Percentiles rank a stretch among this genome's conserved stretches.
These are phyloP conservation scores for Anagrus nilaparvatae DNA, from an alignment of 1,140 invertebrate genomes.

Conservation along the genomic window DNA sequence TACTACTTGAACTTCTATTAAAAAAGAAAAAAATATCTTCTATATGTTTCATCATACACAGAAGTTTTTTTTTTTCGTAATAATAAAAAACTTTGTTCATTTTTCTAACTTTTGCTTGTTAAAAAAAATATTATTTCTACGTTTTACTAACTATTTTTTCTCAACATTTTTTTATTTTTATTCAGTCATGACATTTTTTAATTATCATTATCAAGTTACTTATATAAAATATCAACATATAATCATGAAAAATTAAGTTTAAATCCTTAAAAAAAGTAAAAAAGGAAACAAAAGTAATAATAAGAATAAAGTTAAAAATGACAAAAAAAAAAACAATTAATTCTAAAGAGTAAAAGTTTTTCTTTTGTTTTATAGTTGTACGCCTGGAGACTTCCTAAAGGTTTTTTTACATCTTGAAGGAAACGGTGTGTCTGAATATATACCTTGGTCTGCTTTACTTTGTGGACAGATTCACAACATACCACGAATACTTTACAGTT, in stretches of 20 bases:
- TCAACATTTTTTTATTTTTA: no score
- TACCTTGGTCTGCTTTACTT: conserved; percentile 61
- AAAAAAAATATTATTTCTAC: no score
- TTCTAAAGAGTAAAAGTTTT: conserved; percentile 6
- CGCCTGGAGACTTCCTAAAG: conserved; percentile 66
- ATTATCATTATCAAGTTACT: not conserved
- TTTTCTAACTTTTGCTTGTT: no score
- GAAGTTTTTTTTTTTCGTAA: no score
- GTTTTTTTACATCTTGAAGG: conserved; percentile 64
- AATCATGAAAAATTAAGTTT: not conserved
- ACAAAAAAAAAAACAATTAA: conserved; percentile 4
- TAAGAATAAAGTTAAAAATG: not conserved
- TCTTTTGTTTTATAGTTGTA: conserved; percentile 54
- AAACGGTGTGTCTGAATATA: conserved; percentile 65
- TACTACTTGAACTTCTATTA: no score
- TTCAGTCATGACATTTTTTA: no score
- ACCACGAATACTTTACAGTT: conserved; percentile 70
- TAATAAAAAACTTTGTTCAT: no score
- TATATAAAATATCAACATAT: not conserved
- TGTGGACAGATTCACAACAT: conserved; percentile 65
- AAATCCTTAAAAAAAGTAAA: not conserved
- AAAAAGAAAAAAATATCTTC: no score
- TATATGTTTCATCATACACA: no score
- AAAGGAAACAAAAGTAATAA: not conserved
- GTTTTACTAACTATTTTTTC: no score